Conservation (phyloP, 2,888 invertebrate species). For the Pseudanteris insignis region DNA sequence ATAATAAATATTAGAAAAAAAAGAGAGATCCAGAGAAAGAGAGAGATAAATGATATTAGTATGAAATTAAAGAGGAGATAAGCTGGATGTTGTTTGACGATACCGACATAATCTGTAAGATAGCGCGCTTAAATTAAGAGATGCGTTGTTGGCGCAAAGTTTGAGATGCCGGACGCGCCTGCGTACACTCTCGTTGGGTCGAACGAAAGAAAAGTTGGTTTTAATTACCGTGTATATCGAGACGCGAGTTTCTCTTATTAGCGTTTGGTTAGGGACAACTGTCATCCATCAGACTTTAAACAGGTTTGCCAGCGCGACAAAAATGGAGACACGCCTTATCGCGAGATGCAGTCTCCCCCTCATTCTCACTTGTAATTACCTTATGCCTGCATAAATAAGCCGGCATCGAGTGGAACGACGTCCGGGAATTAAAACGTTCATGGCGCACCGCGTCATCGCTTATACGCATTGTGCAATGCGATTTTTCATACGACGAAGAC, state of each 20-base stretch:
- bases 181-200: conserved; percentile 18
- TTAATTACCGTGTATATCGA: conserved; percentile 23
- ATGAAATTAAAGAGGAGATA: too few species aligned
- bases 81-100: too few species aligned
- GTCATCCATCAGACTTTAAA: conserved; percentile 49
- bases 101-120: too few species aligned
- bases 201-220: conserved; percentile 37
- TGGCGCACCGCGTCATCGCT: conserved; percentile 17
- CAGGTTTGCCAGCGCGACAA: conserved; percentile 51
- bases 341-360: conserved; percentile 43
- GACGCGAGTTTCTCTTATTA: conserved; percentile 43
- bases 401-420: conserved; percentile 32
- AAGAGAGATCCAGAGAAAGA: too few species aligned
- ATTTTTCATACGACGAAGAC: conserved; percentile 4
- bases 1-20: too few species aligned
- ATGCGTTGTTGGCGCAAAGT: too few species aligned
- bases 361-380: conserved; percentile 56
- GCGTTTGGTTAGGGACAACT: conserved; percentile 38
- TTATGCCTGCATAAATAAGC: conserved; percentile 54
- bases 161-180: conserved; percentile 6
- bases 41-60: too few species aligned
- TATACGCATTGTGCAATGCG: conserved; percentile 19
- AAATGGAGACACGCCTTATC: conserved; percentile 40
- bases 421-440: conserved; percentile 33
- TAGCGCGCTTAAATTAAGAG: too few species aligned